Base-by-base conservation (phyloP, 2,888 invertebrate genomes). In the Leucophenga montana region DNA sequence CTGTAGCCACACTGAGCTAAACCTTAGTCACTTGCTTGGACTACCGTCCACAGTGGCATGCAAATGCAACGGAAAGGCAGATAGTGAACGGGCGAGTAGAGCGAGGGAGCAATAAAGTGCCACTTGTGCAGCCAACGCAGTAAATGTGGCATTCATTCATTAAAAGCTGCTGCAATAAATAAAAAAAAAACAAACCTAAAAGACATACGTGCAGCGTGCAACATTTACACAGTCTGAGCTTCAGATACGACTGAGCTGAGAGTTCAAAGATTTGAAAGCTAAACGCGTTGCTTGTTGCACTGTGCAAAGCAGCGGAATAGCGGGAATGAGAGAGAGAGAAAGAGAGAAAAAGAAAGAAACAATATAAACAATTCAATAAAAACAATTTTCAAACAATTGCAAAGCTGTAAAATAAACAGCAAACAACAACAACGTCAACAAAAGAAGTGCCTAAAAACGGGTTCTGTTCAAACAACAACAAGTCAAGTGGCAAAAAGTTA, bases 71-170 rank as follows among this genome's bases (percentile, higher is more conserved):
- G 68, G 62, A 75, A 59, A 62, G 71, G 73, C 71, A 70, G 33
- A 65, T 50, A 22, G 61, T 69, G 67, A 71, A 66, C 62, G 48
- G 48, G 72, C 54, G 66, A 68, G 46, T 66, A 39, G 11, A 39
- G 39, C 8, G 1, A 5, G 39, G 3, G 4, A 39, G 39, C 1
- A 5, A 39, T 39, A 5, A 39, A 39, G 39, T 39, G 39, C 39
- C 59, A 54, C 33, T 66, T 57, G 66, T 56, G 70, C 75, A 71
- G 69, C 71, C 77, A 77, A 75, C 77, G 73, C 82, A 78, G 70
- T 78, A 80, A 76, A 82, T 75, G 78, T 82, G 82, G 72, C 76
- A 76, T 75, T 80, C 80, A 80, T 80, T 80, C 82, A 80, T 82
- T 80, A 79, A 80, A 74, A 77, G 80, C 77, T 66, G 65, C 50